phyloP scores from a whole-genome alignment of 2,888 invertebrate species.

The Petrophora chlorosata region DNA sequence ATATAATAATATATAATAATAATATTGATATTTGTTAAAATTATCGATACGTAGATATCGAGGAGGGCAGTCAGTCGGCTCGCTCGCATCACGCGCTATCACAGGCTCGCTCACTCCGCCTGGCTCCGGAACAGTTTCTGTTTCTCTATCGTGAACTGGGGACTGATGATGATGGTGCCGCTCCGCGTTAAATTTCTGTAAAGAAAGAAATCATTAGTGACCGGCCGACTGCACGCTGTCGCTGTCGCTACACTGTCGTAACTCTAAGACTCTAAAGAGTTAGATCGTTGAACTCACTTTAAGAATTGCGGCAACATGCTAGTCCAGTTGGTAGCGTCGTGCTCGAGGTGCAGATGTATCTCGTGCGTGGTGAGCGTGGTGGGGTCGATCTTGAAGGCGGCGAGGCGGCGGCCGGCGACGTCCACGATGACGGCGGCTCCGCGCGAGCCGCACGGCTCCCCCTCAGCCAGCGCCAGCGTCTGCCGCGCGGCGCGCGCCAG shows the following conservation, averaged over 20 bases:
- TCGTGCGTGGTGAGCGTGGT: conserved; percentile 95
- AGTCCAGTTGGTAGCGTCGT: conserved; percentile 94
- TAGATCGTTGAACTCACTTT: conserved; percentile 87
- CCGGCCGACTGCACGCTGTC: not conserved
- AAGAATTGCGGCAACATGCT: conserved; percentile 94
- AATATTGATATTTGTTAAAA: conserved; percentile 83
- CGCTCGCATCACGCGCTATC: conserved; percentile 68
- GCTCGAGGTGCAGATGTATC: conserved; percentile 93
- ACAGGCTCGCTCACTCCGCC: conserved; percentile 72
- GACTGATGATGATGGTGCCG: conserved; percentile 94
- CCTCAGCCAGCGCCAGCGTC: conserved; percentile 92
- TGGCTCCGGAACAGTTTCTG: conserved; percentile 94
- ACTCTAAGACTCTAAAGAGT: too few relatives aligned
- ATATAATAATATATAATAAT: conserved; percentile 80
- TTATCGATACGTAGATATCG: conserved; percentile 81
- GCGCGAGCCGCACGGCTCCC: conserved; percentile 94
- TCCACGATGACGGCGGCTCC: conserved; percentile 94
- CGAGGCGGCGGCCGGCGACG: conserved; percentile 91
- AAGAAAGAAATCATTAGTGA: conserved; percentile 45
- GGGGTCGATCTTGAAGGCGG: conserved; percentile 93
- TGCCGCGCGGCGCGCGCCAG: conserved; percentile 91
- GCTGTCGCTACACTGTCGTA: not conserved
- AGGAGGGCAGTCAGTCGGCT: conserved; percentile 80
- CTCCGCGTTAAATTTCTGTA: conserved; percentile 92
- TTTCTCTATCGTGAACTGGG: conserved; percentile 94